phyloP scores from a whole-genome alignment of 2,797 vertebrate genomes.

The Liparis tanakae region DNA sequence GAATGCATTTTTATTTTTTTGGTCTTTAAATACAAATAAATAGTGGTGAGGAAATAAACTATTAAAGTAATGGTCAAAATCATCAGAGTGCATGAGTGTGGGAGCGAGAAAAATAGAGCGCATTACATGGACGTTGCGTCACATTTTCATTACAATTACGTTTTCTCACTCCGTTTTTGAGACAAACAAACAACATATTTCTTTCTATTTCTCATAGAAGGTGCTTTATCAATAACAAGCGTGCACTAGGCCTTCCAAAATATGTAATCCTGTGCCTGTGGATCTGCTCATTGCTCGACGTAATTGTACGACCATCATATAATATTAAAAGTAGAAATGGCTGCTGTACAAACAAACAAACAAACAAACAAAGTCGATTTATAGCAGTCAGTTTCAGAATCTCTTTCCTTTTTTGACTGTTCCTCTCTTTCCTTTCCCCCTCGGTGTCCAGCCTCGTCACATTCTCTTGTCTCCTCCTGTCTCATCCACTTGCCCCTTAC shows the following conservation, averaged over 20 bases:
- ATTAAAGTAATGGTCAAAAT: conserved; percentile 76
- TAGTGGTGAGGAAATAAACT: conserved; percentile 60
- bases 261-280: conserved; percentile 21
- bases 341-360: conserved; percentile 11
- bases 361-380: not conserved
- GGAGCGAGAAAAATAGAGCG: conserved; percentile 29
- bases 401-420: not conserved
- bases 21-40: conserved; percentile 58
- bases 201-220: conserved; percentile 24
- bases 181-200: conserved; percentile 47
- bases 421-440: not conserved
- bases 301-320: not conserved
- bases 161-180: conserved; percentile 59
- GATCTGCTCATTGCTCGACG: conserved; percentile 9
- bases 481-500: conserved; percentile 56
- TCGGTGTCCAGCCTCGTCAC: conserved; percentile 44
- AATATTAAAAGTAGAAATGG: conserved; percentile 4
- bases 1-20: conserved; percentile 1
- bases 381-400: conserved; percentile 11
- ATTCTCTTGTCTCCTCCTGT: conserved; percentile 46
- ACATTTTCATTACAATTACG: conserved; percentile 60
- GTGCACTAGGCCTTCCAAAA: conserved; percentile 17
- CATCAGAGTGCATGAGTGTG: conserved; percentile 24
- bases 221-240: conserved; percentile 30
- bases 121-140: conserved; percentile 78